Evolutionary conservation across 1,140 invertebrate species (phyloP).

Genomic region (Sycophila sp.): DNA sequence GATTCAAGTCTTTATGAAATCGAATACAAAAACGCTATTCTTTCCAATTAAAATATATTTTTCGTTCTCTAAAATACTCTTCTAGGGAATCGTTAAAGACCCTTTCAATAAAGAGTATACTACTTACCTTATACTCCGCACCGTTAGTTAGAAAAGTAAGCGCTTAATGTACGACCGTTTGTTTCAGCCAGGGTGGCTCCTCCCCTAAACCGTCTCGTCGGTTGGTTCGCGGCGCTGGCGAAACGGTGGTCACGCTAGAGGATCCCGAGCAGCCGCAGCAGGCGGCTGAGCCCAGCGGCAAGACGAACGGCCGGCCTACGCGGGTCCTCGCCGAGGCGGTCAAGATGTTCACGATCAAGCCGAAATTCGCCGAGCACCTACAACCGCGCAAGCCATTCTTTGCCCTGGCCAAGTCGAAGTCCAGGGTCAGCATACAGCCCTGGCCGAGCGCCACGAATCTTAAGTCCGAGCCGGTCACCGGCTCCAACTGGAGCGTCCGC

Average conservation of each 20-base stretch:
- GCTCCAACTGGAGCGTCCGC: neutral
- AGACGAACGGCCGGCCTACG: slow-evolving; percentile 45
- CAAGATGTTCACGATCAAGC: slow-evolving; percentile 50
- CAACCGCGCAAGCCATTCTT: slow-evolving; percentile 54
- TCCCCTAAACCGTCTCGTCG: slow-evolving; percentile 52
- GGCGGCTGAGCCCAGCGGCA: neutral
- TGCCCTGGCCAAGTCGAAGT: slow-evolving; percentile 40
- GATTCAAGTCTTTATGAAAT: too few species aligned
- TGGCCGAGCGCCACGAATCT: slow-evolving; percentile 60
- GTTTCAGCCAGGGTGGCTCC: slow-evolving; percentile 63
- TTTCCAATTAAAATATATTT: too few species aligned
- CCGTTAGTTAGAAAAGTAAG: too few species aligned
- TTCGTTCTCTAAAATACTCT: too few species aligned
- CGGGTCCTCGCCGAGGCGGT: slow-evolving; percentile 48
- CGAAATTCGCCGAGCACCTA: slow-evolving; percentile 41
- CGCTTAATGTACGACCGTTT: slow-evolving; percentile 60
- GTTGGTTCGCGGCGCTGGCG: slow-evolving; percentile 54
- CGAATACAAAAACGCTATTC: too few species aligned
- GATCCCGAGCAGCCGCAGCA: slow-evolving; percentile 12
- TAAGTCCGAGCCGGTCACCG: neutral
- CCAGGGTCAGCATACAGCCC: slow-evolving; percentile 51
- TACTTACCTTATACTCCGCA: too few species aligned
- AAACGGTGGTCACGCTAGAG: slow-evolving; percentile 57
- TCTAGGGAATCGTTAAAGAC: too few species aligned
- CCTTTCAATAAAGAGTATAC: too few species aligned